A percentile compares a stretch with the other conserved stretches of the same genome.
Evolutionary conservation across 2,888 invertebrate genomes (phyloP).

Genomic region (Hypselothyrea guttata): DNA sequence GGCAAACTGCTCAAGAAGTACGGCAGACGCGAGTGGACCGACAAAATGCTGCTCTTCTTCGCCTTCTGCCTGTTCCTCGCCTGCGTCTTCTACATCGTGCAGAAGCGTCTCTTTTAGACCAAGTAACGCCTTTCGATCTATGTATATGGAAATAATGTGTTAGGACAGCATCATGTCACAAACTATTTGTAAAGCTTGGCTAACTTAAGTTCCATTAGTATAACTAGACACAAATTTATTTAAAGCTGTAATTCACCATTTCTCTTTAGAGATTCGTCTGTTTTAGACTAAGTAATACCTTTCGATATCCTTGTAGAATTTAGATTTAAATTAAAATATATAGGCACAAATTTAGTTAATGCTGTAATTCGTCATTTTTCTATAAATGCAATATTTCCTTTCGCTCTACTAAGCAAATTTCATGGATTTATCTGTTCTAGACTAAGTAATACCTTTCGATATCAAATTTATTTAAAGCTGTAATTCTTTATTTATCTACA

Average conservation of each 20-base stretch:
- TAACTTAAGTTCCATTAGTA: constrained; percentile 38
- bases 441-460: no score
- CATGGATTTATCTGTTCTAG: no score
- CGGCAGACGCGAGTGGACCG: constrained; percentile 96
- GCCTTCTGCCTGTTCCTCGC: constrained; percentile 94
- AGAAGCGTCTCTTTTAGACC: constrained; percentile 91
- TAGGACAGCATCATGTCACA: constrained; percentile 20
- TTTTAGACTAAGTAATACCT: no score
- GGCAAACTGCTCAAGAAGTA: constrained; percentile 96
- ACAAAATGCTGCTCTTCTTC: constrained; percentile 94
- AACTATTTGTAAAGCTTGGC: constrained; percentile 34
- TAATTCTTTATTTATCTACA: no score
- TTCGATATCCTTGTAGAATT: no score
- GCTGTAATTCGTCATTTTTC: constrained; percentile 4
- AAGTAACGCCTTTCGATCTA: not conserved
- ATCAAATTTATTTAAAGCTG: no score
- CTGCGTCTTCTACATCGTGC: constrained; percentile 95
- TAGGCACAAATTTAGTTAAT: constrained; percentile 47
- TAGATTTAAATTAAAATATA: no score
- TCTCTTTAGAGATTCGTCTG: no score
- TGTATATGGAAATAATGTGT: constrained; percentile 8
- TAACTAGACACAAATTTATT: constrained; percentile 46
- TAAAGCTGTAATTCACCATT: constrained; percentile 14
- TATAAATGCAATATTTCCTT: constrained; percentile 1
- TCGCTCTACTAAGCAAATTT: constrained; percentile 63